Evolutionary conservation across 2,113 vertebrate genomes (phyloP), one percentile per base, ranked within the genome.

Genomic region (Cricetomys ansorgei): DNA sequence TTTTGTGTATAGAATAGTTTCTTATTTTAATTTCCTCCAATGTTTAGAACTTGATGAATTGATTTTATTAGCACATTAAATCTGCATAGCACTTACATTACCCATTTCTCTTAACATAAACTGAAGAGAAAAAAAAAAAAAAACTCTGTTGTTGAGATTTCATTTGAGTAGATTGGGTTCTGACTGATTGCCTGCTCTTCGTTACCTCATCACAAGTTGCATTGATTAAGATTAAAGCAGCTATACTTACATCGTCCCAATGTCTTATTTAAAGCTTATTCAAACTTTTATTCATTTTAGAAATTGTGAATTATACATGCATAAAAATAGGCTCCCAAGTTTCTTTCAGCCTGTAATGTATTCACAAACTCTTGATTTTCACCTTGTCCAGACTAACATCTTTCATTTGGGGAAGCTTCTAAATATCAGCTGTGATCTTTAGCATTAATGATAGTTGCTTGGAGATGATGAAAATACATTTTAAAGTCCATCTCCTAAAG

Each of bases 41-140:
- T 88, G 97, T 97, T 97, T 94, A 95, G 95, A 93, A 85, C 91
- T 94, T 95, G 95, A 97, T 96, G 96, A 97, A 97, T 97, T 97
- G 95, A 97, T 98, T 98, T 98, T 92, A 96, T 97, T 98, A 97
- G 91, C 96, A 97, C 97, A 97, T 97, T 96, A 96, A 97, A 96
- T 97, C 92, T 95, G 91, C 96, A 95, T 72, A 96, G 91, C 81
- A 92, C 72, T 94, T 79, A 91, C 90, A 87, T 95, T 96, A 94
- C 96, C 96, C 96, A 95, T 97, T 93, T 97, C 85, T 95, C 91
- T 96, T 94, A 95, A 96, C 96, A 95, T 85, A 95, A 95, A 96
- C 96, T 97, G 64, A 97, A 97, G 94, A 53, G 87, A 90, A 96
- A 90, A 91, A 64, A 87, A 70, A 86, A 57, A 87, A 43, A 21